Evolutionary conservation across 2,797 vertebrate species (phyloP).

Genomic region (Psittacula derbiana): DNA sequence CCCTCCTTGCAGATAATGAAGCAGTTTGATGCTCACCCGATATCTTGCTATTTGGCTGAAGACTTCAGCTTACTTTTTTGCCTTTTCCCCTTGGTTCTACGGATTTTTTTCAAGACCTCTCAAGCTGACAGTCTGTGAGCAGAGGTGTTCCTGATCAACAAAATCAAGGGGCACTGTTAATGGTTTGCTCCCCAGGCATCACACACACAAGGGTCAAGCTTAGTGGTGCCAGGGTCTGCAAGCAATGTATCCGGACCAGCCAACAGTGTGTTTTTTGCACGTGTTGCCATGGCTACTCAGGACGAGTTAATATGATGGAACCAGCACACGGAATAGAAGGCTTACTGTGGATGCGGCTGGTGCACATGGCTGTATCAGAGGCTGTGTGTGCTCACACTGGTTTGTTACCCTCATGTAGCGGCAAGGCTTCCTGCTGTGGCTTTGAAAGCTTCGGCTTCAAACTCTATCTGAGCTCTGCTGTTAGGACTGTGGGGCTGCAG

Average conservation of each 20-base stretch:
- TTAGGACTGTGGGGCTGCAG: fast-evolving
- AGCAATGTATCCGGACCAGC: not conserved
- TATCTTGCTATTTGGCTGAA: not conserved
- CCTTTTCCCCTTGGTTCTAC: not conserved
- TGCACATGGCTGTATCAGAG: conserved; percentile 13
- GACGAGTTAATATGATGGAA: conserved; percentile 74
- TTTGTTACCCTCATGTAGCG: conserved; percentile 36
- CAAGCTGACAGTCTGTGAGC: not conserved
- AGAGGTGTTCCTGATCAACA: not conserved
- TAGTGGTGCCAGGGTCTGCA: not conserved
- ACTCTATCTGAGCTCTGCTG: not conserved
- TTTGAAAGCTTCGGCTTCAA: conserved; percentile 43
- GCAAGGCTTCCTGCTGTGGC: conserved; percentile 57
- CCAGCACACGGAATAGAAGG: conserved; percentile 10
- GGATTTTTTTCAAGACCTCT: not conserved
- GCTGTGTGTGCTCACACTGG: not conserved
- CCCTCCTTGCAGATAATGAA: not conserved
- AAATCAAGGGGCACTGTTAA: not conserved
- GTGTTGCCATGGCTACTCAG: conserved; percentile 68
- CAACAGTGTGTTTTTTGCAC: not conserved
- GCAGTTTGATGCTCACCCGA: not conserved
- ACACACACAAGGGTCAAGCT: fast-evolving
- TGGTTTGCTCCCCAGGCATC: not conserved
- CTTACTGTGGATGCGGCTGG: not conserved
- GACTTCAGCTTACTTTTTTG: fast-evolving